Evolutionary conservation across 2,797 vertebrate genomes (phyloP).

Genomic region (Dicrostonyx torquatus): DNA sequence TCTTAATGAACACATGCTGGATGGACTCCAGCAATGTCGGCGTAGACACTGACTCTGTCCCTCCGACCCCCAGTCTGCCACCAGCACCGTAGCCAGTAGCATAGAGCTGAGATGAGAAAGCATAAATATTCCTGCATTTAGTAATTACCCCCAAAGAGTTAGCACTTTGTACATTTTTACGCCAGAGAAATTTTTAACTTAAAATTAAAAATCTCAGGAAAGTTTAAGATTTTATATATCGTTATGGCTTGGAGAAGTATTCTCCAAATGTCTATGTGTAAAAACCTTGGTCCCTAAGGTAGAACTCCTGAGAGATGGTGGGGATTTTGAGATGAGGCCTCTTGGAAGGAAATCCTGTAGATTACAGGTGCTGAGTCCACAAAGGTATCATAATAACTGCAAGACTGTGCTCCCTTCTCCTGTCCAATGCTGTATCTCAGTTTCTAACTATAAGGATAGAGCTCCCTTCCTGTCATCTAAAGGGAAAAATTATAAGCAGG

Average conservation of each 20-base stretch:
- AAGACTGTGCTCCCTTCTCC: background rate
- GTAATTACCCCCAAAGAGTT: background rate
- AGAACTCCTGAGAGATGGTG: background rate
- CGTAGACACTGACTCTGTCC: slow-evolving; percentile 97
- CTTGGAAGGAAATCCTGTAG: background rate
- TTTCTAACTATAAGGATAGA: background rate
- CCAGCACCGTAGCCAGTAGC: slow-evolving; percentile 98
- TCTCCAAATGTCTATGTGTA: background rate
- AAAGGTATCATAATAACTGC: background rate
- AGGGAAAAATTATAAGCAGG: background rate
- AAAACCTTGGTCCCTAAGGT: background rate
- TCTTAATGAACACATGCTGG: slow-evolving; percentile 98
- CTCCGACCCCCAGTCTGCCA: slow-evolving; percentile 96
- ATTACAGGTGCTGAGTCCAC: background rate
- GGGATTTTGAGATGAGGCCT: background rate
- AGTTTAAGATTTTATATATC: background rate
- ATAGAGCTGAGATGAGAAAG: slow-evolving; percentile 89
- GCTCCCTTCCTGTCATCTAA: background rate
- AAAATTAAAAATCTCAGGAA: background rate
- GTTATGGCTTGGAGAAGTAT: background rate
- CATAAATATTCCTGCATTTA: background rate
- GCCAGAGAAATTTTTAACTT: background rate
- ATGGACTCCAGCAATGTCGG: slow-evolving; percentile 98
- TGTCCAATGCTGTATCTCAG: background rate
- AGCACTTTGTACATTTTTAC: background rate